These are phyloP conservation scores for Tapirus indicus DNA, from an alignment of 2,797 vertebrate genomes.

Conservation along the genomic window DNA sequence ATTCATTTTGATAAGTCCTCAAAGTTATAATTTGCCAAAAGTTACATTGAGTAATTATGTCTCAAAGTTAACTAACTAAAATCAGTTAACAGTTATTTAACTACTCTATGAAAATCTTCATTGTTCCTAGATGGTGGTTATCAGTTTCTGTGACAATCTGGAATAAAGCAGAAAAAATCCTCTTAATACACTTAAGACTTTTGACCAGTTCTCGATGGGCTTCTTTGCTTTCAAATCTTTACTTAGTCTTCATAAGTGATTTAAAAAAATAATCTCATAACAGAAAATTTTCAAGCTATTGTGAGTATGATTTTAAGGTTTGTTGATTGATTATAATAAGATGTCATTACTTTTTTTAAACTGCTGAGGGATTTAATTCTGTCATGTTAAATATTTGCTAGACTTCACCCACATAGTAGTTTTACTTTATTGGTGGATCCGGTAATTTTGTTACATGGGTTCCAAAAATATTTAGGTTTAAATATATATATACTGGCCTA, in stretches of 20 bases:
- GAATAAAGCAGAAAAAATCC: not conserved
- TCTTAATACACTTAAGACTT: not conserved
- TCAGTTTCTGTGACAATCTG: not conserved
- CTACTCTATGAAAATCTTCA: not conserved
- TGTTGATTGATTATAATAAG: not conserved
- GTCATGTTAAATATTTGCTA: constrained; percentile 25
- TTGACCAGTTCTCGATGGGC: not conserved
- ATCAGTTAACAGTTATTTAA: not conserved
- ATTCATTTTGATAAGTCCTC: constrained; percentile 32
- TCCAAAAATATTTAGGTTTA: not conserved
- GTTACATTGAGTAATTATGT: not conserved
- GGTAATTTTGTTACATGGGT: not conserved
- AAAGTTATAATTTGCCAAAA: constrained; percentile 25
- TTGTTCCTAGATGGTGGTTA: not conserved
- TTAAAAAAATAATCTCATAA: not conserved
- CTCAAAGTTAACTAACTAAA: constrained; percentile 25
- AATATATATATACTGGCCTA: not conserved
- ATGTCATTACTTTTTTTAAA: not conserved
- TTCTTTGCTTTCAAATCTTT: constrained; percentile 5
- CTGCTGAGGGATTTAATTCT: constrained; percentile 15
- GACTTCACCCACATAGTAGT: not conserved
- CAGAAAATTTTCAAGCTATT: not conserved
- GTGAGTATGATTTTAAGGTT: too few species aligned
- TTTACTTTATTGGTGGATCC: not conserved
- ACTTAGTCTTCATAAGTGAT: not conserved